phyloP scores from a whole-genome alignment of 1,140 invertebrate species.

The Drosophila pruinosa region DNA sequence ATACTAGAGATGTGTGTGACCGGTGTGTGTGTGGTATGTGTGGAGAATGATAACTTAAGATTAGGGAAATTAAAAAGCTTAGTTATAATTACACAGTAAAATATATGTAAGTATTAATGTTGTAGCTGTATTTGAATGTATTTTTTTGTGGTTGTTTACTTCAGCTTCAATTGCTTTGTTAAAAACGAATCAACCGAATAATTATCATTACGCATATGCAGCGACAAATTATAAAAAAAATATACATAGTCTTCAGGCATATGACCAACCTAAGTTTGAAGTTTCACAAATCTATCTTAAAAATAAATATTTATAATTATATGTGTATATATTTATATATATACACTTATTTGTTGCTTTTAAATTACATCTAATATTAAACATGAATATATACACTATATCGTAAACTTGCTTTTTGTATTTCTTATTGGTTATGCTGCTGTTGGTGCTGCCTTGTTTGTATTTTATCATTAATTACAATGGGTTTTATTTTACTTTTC shows the following conservation, averaged over 20 bases:
- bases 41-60: slow-evolving; percentile 68
- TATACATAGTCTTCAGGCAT: slow-evolving; percentile 57
- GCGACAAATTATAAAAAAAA: slow-evolving; percentile 72
- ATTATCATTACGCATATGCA: slow-evolving; percentile 41
- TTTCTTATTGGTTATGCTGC: slow-evolving; percentile 41
- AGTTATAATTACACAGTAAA: slow-evolving; percentile 70
- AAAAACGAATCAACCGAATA: slow-evolving; percentile 54
- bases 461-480: slow-evolving; percentile 44
- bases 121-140: slow-evolving; percentile 36
- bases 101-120: slow-evolving; percentile 42
- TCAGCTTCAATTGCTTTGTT: slow-evolving; percentile 24
- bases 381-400: slow-evolving; percentile 65
- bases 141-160: slow-evolving; percentile 47
- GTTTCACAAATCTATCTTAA: slow-evolving; percentile 35
- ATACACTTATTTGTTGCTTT: slow-evolving; percentile 26
- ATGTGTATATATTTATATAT: slow-evolving; percentile 24
- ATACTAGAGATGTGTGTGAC: slow-evolving; percentile 62
- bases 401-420: slow-evolving; percentile 7
- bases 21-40: slow-evolving; percentile 48
- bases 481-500: slow-evolving; percentile 35
- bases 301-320: slow-evolving; percentile 40
- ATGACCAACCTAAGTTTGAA: slow-evolving; percentile 55
- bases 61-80: slow-evolving; percentile 61
- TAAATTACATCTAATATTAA: slow-evolving; percentile 55
- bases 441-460: slow-evolving; percentile 32